phyloP scores from a whole-genome alignment of 64 coral and sea anemone species.

The Pocillopora damicornis region DNA sequence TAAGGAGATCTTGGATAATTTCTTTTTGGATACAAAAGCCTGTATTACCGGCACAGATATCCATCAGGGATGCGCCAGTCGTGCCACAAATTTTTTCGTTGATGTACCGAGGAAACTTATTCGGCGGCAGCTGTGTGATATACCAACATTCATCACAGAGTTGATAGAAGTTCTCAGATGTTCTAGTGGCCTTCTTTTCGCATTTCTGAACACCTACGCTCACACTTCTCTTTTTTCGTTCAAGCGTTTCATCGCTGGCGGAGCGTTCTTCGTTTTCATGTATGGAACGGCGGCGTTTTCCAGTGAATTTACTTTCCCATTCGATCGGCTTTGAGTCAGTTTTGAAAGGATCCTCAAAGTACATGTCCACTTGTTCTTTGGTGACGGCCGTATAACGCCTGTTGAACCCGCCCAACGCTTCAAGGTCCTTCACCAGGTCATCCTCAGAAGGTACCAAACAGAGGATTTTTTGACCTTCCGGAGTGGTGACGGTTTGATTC shows the following conservation, averaged over 20 bases:
- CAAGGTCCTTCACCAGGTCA: slow-evolving; percentile 12
- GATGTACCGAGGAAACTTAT: slow-evolving; percentile 2
- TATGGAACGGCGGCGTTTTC: not conserved
- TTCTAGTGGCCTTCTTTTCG: not conserved
- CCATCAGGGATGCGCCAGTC: not conserved
- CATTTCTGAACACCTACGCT: not conserved
- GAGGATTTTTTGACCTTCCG: slow-evolving; percentile 19
- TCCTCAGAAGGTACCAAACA: slow-evolving; percentile 38
- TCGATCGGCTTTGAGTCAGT: not conserved
- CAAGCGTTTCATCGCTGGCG: not conserved
- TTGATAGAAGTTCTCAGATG: not conserved
- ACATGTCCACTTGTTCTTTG: slow-evolving; percentile 4
- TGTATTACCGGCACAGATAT: not conserved
- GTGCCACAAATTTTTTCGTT: slow-evolving; percentile 37
- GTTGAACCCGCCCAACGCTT: slow-evolving; percentile 44
- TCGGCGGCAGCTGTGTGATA: not conserved
- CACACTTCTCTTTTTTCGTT: not conserved
- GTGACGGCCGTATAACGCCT: slow-evolving; percentile 40
- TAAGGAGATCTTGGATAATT: slow-evolving; percentile 28
- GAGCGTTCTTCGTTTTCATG: not conserved
- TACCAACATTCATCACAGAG: slow-evolving; percentile 30
- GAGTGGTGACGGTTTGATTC: slow-evolving; percentile 19
- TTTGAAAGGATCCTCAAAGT: slow-evolving; percentile 33
- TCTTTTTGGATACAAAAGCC: slow-evolving; percentile 28
- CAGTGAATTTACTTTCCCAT: not conserved